These are phyloP conservation scores for Malurus cyaneus DNA, from an alignment of 2,113 vertebrate genomes.

Conservation along the genomic window DNA sequence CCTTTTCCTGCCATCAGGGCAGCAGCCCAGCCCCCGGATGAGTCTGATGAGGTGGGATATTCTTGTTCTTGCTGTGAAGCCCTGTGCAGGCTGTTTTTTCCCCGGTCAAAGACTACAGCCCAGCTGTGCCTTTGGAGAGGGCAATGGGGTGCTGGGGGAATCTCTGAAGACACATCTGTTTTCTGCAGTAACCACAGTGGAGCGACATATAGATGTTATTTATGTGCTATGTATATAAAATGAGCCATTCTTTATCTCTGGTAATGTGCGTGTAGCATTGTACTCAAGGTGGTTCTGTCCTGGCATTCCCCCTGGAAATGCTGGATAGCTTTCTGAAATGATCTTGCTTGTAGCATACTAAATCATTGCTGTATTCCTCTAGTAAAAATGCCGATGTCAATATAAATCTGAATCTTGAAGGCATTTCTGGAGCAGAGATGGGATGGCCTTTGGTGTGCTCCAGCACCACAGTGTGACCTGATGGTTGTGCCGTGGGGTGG, in stretches of 20 bases:
- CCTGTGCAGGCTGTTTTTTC: background rate
- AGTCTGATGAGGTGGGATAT: background rate
- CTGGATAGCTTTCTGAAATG: background rate
- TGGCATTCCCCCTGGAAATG: background rate
- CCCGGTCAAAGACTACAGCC: background rate
- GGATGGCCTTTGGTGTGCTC: background rate
- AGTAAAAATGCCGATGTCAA: background rate
- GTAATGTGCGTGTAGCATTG: background rate
- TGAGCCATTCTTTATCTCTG: rapidly evolving
- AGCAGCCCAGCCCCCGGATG: rapidly evolving
- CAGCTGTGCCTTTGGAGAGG: background rate
- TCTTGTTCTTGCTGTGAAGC: background rate
- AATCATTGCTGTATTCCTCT: background rate
- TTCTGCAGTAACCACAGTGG: background rate
- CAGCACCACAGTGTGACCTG: background rate
- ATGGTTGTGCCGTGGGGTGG: background rate
- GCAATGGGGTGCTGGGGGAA: background rate
- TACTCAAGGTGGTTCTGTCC: background rate
- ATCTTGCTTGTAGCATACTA: background rate
- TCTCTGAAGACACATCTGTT: rapidly evolving
- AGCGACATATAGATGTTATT: background rate
- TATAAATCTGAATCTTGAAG: background rate
- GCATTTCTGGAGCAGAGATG: background rate
- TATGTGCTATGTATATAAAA: background rate
- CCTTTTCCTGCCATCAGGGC: background rate